phyloP scores from a whole-genome alignment of 2,888 invertebrate genomes.

The Epinotia brunnichana region DNA sequence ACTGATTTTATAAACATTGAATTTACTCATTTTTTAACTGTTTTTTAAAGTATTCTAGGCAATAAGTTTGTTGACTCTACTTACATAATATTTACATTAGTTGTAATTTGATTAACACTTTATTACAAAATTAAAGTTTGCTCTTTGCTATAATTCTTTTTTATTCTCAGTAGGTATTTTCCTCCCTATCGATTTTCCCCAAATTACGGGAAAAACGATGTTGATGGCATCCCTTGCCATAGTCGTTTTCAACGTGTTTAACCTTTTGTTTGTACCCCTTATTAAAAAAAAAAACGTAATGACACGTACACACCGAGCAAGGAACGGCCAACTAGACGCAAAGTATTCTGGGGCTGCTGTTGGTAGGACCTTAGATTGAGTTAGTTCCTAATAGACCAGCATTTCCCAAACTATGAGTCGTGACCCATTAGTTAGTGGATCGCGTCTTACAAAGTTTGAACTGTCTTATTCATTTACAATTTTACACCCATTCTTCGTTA shows the following conservation, averaged over 20 bases:
- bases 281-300: too few species aligned
- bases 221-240: background rate
- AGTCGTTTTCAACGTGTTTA: background rate
- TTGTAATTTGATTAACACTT: constrained; percentile 37
- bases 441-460: too few species aligned
- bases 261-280: background rate
- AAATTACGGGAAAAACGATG: background rate
- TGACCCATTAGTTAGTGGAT: too few species aligned
- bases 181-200: background rate
- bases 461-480: too few species aligned
- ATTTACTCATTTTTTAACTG: constrained; percentile 56
- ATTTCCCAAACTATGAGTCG: too few species aligned
- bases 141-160: constrained; percentile 43
- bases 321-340: too few species aligned
- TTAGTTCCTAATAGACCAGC: too few species aligned
- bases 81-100: constrained; percentile 49
- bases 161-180: background rate
- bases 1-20: constrained; percentile 53
- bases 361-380: too few species aligned
- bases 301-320: too few species aligned
- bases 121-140: constrained; percentile 55
- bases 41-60: constrained; percentile 69
- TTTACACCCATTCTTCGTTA: too few species aligned
- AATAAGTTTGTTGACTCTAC: constrained; percentile 60
- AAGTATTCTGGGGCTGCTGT: too few species aligned